Conservation (phyloP, 2,888 invertebrate species). For the Andricus quercusramuli region DNA sequence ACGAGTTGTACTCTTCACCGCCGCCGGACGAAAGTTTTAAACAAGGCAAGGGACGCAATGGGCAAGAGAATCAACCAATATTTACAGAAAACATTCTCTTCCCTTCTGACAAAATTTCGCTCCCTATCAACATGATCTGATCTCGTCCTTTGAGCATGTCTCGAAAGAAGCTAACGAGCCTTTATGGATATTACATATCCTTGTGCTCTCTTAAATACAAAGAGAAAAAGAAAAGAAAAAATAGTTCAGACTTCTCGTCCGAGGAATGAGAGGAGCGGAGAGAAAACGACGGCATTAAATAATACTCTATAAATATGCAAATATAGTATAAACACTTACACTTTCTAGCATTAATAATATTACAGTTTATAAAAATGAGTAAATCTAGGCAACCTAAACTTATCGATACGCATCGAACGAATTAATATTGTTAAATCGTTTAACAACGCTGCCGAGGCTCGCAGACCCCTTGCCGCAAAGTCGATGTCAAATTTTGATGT, state of each 20-base stretch:
- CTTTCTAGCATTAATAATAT: conserved; percentile 61
- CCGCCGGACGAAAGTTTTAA: conserved; percentile 47
- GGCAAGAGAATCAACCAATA: conserved; percentile 68
- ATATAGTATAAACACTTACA: conserved; percentile 57
- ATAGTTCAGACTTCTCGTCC: conserved; percentile 50
- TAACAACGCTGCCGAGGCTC: conserved; percentile 55
- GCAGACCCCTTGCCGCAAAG: conserved; percentile 20
- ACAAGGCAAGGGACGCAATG: conserved; percentile 51
- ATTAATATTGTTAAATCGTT: conserved; percentile 66
- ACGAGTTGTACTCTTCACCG: not conserved
- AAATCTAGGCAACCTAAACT: conserved; percentile 64
- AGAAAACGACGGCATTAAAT: conserved; percentile 59
- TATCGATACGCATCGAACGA: conserved; percentile 59
- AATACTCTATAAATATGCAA: conserved; percentile 65
- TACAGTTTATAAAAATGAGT: conserved; percentile 64
- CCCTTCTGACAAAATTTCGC: conserved; percentile 48
- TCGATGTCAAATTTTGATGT: conserved; percentile 17
- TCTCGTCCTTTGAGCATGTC: conserved; percentile 41
- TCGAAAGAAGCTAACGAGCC: conserved; percentile 27
- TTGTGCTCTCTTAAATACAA: conserved; percentile 8
- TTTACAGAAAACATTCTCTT: conserved; percentile 69
- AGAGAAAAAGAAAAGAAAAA: conserved; percentile 50
- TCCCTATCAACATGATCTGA: conserved; percentile 41
- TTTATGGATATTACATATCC: not conserved
- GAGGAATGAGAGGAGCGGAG: conserved; percentile 59